Evolutionary conservation across 2,888 invertebrate genomes (phyloP).

Genomic region (Deladenus siricidicola): DNA sequence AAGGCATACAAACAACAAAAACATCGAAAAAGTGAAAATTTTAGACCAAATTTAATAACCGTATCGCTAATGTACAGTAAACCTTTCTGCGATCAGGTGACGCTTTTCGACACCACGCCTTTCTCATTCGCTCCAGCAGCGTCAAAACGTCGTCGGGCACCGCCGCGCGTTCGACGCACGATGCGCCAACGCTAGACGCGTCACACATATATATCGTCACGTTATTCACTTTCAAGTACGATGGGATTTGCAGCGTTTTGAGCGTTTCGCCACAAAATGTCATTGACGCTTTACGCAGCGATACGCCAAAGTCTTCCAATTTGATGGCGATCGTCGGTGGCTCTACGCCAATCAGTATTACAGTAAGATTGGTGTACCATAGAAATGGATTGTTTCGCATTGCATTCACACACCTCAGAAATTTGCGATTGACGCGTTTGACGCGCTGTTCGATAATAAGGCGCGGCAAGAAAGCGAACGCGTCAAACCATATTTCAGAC

Average conservation of each 20-base stretch:
- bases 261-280: too few relatives aligned
- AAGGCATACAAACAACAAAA: too few relatives aligned
- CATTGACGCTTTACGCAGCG: background rate
- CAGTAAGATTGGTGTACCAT: background rate
- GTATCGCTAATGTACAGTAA: too few relatives aligned
- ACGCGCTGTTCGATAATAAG: background rate
- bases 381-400: background rate
- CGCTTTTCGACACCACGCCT: background rate
- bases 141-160: background rate
- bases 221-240: background rate
- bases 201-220: background rate
- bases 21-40: too few relatives aligned
- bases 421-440: background rate
- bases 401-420: background rate
- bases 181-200: background rate
- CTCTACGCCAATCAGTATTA: too few relatives aligned
- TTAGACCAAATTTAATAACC: too few relatives aligned
- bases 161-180: background rate
- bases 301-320: background rate
- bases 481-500: background rate
- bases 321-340: too few relatives aligned
- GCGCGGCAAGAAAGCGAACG: background rate
- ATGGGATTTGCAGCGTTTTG: background rate
- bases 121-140: background rate
- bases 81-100: background rate